Conservation (phyloP, 1,140 invertebrate genomes). For the Argopecten irradians region DNA sequence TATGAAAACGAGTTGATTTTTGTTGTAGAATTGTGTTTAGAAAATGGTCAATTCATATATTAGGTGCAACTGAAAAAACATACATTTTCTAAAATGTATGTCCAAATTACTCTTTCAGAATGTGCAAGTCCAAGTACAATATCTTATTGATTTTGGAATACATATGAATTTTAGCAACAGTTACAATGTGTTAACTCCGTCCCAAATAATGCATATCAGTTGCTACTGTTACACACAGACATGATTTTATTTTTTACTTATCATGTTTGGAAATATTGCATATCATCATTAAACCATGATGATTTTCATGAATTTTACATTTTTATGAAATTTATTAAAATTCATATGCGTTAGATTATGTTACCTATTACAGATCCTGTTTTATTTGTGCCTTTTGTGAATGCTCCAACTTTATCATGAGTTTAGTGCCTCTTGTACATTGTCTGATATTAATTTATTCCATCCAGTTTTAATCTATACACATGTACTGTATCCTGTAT, state of each 20-base stretch:
- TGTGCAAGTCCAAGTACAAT: background rate
- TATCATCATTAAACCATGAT: background rate
- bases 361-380: background rate
- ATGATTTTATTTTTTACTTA: no score
- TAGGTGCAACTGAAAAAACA: no score
- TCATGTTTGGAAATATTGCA: background rate
- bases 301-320: no score
- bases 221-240: no score
- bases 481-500: background rate
- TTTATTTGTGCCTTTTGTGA: no score
- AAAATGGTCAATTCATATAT: no score
- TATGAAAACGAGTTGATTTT: no score
- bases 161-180: background rate
- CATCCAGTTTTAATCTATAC: no score
- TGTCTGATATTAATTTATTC: background rate
- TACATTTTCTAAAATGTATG: no score
- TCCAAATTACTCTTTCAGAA: background rate
- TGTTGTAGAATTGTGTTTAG: no score
- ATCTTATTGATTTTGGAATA: background rate
- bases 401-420: background rate
- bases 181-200: background rate
- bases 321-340: background rate
- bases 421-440: slow-evolving; percentile 3
- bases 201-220: background rate
- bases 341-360: background rate